Conservation (phyloP, 2,888 invertebrate species). For the Cerastis rubricosa region DNA sequence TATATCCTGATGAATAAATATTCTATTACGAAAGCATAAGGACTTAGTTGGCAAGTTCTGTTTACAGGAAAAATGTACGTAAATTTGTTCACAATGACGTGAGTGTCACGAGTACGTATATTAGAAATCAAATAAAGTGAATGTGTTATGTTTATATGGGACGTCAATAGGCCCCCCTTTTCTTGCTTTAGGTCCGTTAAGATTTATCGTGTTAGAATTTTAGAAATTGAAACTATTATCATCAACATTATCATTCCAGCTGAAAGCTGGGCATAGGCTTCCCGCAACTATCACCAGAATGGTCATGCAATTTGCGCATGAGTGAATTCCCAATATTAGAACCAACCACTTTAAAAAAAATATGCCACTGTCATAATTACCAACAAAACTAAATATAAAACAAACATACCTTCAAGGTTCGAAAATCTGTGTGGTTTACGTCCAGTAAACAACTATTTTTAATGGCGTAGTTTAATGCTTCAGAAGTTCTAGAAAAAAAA, state of each 20-base stretch:
- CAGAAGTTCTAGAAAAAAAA: constrained; percentile 35
- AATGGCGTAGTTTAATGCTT: constrained; percentile 24
- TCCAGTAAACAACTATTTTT: constrained; percentile 18
- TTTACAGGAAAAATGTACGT: neutral
- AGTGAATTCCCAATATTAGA: neutral
- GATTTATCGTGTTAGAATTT: neutral
- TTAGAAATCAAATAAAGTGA: constrained; percentile 7
- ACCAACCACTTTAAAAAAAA: neutral
- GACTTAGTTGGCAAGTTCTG: neutral
- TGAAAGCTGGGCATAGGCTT: neutral
- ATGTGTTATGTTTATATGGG: neutral
- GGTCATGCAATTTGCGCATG: too few relatives aligned
- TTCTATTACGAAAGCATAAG: neutral
- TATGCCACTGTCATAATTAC: neutral
- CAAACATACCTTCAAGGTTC: constrained; percentile 5
- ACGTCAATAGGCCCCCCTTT: neutral
- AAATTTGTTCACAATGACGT: constrained; percentile 22
- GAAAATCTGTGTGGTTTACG: neutral
- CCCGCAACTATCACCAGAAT: neutral
- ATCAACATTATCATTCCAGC: too few relatives aligned
- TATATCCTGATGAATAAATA: neutral
- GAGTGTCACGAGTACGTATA: neutral
- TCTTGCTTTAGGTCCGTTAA: neutral
- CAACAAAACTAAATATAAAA: neutral
- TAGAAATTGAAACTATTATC: neutral